phyloP scores from a whole-genome alignment of 2,888 invertebrate genomes.

The Leucoptera coffeella region DNA sequence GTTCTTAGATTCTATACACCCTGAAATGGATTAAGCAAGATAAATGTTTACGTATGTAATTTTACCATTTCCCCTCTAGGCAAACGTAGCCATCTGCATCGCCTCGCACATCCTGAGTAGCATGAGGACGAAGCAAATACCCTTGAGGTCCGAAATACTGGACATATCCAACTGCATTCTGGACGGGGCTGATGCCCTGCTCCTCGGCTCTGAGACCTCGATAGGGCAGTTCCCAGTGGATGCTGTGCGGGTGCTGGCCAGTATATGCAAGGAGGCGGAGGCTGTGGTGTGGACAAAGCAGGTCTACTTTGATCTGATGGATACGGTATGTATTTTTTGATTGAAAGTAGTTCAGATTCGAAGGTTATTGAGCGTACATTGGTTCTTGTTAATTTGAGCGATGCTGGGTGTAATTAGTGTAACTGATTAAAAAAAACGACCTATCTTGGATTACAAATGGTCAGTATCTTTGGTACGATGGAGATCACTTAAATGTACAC shows the following conservation, averaged over 20 bases:
- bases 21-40: too few relatives aligned
- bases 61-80: constrained; percentile 12
- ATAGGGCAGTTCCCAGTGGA: constrained; percentile 57
- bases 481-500: too few relatives aligned
- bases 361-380: too few relatives aligned
- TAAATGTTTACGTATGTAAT: neutral
- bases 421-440: too few relatives aligned
- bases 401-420: too few relatives aligned
- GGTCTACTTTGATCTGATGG: constrained; percentile 28
- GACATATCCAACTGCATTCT: constrained; percentile 69
- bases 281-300: constrained; percentile 56
- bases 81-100: constrained; percentile 23
- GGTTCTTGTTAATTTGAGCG: too few relatives aligned
- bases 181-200: constrained; percentile 65
- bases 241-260: constrained; percentile 28
- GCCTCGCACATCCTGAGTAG: constrained; percentile 25
- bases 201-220: constrained; percentile 65
- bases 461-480: too few relatives aligned
- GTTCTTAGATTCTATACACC: too few relatives aligned
- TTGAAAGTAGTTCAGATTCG: neutral
- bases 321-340: constrained; percentile 22
- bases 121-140: constrained; percentile 22
- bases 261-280: constrained; percentile 63
- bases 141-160: constrained; percentile 56
- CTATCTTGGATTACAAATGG: too few relatives aligned